A percentile compares a stretch with the other conserved stretches of the same genome.
phyloP scores from a whole-genome alignment of 2,888 invertebrate genomes.

The Ectobius pallidus region DNA sequence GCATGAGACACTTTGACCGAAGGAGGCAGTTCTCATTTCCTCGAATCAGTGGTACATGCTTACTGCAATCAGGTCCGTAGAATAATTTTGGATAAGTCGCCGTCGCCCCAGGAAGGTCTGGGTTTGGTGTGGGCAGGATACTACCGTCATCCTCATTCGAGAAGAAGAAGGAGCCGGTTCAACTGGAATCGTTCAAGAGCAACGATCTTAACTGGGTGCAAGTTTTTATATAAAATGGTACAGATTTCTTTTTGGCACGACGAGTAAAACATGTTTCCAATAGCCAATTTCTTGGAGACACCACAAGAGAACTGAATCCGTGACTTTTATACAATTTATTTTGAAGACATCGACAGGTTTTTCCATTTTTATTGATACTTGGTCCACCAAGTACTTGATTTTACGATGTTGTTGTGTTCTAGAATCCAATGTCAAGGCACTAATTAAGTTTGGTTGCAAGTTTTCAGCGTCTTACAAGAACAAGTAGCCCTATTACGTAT shows the following conservation, averaged over 20 bases:
- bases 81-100: constrained; percentile 8
- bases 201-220: background rate
- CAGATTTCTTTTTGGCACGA: background rate
- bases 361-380: background rate
- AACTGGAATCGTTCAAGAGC: constrained; percentile 4
- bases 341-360: background rate
- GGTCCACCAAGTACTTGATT: background rate
- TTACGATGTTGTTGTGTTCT: background rate
- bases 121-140: background rate
- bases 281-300: background rate
- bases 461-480: too few species aligned
- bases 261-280: background rate
- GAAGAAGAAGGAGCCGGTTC: background rate
- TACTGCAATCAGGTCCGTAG: background rate
- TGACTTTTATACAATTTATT: background rate
- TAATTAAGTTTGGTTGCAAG: too few species aligned
- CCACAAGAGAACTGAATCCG: background rate
- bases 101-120: background rate
- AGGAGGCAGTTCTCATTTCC: too few species aligned
- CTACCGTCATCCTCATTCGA: background rate
- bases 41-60: background rate
- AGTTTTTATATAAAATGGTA: constrained; percentile 1
- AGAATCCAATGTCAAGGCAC: too few species aligned
- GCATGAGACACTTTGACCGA: too few species aligned
- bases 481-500: too few species aligned